Evolutionary conservation across 37 sponge, comb jelly and placozoan species (phyloP), one percentile per base, ranked within the genome.

Genomic region (Diacarnus erythraeanus): DNA sequence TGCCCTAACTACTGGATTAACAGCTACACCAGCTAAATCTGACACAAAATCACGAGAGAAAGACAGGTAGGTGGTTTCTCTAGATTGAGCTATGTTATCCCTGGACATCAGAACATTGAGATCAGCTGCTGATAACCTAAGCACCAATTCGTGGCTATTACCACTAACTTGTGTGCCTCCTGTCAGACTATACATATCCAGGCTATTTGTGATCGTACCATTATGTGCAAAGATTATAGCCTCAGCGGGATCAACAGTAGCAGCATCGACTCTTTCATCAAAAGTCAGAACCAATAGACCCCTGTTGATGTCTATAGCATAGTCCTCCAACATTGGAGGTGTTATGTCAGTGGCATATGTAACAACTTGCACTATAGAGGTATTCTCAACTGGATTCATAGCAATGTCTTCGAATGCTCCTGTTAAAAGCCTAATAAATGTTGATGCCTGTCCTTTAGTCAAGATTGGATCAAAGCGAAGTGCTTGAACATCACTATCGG

Each of bases 321-420:
- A 85, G 17, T 44, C 79, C 9, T 74, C 63, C 25, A 96, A 74
- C 0, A 2, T 1, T 37, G 97, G 97, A 29, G 82, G 34, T 3
- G 88, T 90, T 8, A 71, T 73, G 41, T 96, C 97, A 51, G 88
- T 77, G 3, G 58, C 36, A 70, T 66, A 92, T 25, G 60, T 73
- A 0, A 27, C 38, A 23, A 80, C 88, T 29, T 71, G 71, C n/a
- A 76, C 38, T 29, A 26, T 43, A 5, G 6, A 38, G 43, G 64
- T 84, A 9, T 64, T 27, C 0, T 74, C 64, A n/a, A 94, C 86
- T 77, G 71, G 74, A 63, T 94, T 94, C 12, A 68, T 72, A 43
- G 92, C 91, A 51, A 84, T 71, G 41, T 94, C 95, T 18, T 17
- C 38, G 64, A 94, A 77, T 15, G 95, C 82, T 39, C 92, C 92